Evolutionary conservation across 2,113 vertebrate species (phyloP).

Genomic region (Mustelus asterias): DNA sequence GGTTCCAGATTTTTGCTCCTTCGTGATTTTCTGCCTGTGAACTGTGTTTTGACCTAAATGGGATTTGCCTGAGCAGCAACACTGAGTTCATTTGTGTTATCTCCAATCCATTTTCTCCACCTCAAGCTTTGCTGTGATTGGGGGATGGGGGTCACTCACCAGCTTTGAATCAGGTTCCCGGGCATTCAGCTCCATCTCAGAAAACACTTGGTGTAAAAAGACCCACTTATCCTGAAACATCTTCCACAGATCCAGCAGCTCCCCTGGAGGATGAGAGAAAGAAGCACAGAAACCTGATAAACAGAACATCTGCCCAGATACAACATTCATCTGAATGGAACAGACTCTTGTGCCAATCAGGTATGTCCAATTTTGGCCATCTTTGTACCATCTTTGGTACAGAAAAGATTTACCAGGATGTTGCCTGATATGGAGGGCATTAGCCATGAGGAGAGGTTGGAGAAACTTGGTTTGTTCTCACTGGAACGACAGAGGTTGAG

Average conservation of each 20-base stretch:
- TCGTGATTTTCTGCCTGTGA: neutral
- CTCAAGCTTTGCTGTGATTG: neutral
- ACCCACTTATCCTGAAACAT: conserved; percentile 67
- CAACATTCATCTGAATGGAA: neutral
- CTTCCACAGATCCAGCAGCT: conserved; percentile 61
- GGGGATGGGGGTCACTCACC: conserved; percentile 51
- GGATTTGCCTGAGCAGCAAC: neutral
- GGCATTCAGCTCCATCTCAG: conserved; percentile 52
- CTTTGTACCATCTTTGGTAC: neutral
- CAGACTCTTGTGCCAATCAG: neutral
- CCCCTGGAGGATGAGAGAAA: conserved; percentile 44
- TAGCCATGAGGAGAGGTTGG: no score
- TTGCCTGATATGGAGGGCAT: no score
- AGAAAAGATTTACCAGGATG: no score
- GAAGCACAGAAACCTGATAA: neutral
- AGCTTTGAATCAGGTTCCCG: conserved; percentile 49
- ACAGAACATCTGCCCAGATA: neutral
- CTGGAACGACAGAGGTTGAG: no score
- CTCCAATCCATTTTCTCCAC: neutral
- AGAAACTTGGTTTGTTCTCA: no score
- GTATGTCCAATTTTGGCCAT: neutral
- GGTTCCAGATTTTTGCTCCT: neutral
- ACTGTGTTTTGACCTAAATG: neutral
- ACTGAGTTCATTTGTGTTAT: neutral
- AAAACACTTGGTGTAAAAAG: conserved; percentile 63